These are phyloP conservation scores for Cottoperca gobio DNA, from an alignment of 2,797 vertebrate genomes.

Conservation along the genomic window DNA sequence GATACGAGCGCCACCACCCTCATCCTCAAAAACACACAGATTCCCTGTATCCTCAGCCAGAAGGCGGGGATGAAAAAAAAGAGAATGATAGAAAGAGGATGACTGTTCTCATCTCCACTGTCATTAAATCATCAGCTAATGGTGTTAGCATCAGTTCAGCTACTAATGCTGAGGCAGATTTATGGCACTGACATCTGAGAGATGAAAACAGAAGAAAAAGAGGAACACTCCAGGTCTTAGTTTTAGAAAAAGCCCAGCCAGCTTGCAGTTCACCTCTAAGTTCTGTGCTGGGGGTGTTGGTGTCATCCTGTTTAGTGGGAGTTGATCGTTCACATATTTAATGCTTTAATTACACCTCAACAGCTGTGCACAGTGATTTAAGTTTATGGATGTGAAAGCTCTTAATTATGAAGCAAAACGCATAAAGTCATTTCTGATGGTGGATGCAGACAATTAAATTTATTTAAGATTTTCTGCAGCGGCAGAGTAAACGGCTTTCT, in stretches of 20 bases:
- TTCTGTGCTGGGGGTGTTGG: slow-evolving; percentile 73
- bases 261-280: slow-evolving; percentile 79
- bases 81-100: slow-evolving; percentile 76
- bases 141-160: slow-evolving; percentile 79
- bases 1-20: slow-evolving; percentile 76
- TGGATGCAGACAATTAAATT: slow-evolving; percentile 90
- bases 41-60: slow-evolving; percentile 72
- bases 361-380: slow-evolving; percentile 89
- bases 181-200: slow-evolving; percentile 69
- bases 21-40: slow-evolving; percentile 78
- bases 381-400: slow-evolving; percentile 90
- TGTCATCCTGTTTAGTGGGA: slow-evolving; percentile 86
- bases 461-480: slow-evolving; percentile 88
- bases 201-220: slow-evolving; percentile 56
- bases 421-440: slow-evolving; percentile 89
- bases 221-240: slow-evolving; percentile 36
- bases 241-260: slow-evolving; percentile 56
- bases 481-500: slow-evolving; percentile 77
- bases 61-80: slow-evolving; percentile 57
- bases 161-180: slow-evolving; percentile 72
- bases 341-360: slow-evolving; percentile 90
- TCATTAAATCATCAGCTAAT: slow-evolving; percentile 84
- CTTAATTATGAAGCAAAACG: slow-evolving; percentile 90
- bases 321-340: slow-evolving; percentile 89
- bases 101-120: slow-evolving; percentile 78